Base-by-base conservation (phyloP, 2,888 invertebrate species). In the Linyphia triangularis region DNA sequence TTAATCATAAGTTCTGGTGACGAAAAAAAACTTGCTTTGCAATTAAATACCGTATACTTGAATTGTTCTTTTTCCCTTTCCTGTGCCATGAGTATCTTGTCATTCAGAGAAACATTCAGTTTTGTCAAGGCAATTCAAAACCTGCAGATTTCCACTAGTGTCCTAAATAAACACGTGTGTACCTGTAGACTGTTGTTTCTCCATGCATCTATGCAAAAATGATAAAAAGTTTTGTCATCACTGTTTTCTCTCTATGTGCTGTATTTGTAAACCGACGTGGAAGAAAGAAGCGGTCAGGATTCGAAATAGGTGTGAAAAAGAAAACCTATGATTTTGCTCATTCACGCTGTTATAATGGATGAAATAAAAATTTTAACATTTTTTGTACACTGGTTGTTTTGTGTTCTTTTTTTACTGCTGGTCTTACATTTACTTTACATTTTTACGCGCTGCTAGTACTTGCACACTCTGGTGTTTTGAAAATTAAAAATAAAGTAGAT, bases 301-400 rank as follows among this genome's bases (percentile, higher is more conserved):
- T 63, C 30, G 19, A 28, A 61, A 43, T 72, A 70, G 70, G 63
- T 37, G 61, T 63, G 22, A 59, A 72, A 72, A 22, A 13, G 19
- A 30, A 75, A 61, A 77, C 73, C 37, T 82, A 75, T 82, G 70
- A 89, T 89, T 51, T 89, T 89, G 88, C 88, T 89, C 88, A 89
- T 89, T 89, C 83, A 84, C 51, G 84, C 88, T 89, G 88, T 89
- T 89, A 51, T 51, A 84, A 65, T 73, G 77, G 69, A 81, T 63
- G 43, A 89, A 89, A 84, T 89, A 89, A 89, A 88, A 82, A 89
- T 89, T 89, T 89, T 89, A 89, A 89, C 88, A 89, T 67, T 84
- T 89, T 89, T 89, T 89, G 70, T 83, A 88, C 9, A 72, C 9
- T 19, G 37, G 61, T 5, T 78, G 73, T 79, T 9, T 16, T 82